A percentile compares a stretch with the other conserved stretches of the same genome.
phyloP scores from a whole-genome alignment of 2,888 invertebrate species.

The Cephus pygmeus region DNA sequence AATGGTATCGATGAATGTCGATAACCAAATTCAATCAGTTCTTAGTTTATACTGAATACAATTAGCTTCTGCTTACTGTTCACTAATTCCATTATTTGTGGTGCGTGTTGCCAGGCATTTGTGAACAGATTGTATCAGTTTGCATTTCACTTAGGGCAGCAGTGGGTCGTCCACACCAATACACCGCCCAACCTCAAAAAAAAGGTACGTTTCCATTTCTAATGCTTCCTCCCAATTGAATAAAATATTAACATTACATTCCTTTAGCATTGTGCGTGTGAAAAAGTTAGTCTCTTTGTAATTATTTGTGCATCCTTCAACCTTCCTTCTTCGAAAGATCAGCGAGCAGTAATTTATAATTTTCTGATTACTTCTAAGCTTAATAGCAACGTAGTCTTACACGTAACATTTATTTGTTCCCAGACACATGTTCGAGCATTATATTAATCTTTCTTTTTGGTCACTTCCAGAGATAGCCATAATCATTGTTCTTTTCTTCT shows the following conservation, averaged over 20 bases:
- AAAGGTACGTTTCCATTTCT: slow-evolving; percentile 68
- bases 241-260: slow-evolving; percentile 2
- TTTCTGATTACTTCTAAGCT: not conserved
- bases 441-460: not conserved
- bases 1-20: not conserved
- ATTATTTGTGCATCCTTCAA: slow-evolving; percentile 16
- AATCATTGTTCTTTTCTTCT: slow-evolving; percentile 17
- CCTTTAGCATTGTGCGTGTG: not conserved
- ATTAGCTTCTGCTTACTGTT: slow-evolving; percentile 62
- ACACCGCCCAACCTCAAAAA: slow-evolving; percentile 73
- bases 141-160: slow-evolving; percentile 83
- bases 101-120: slow-evolving; percentile 71
- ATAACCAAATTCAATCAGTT: not conserved
- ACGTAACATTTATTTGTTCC: not conserved
- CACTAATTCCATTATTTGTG: slow-evolving; percentile 66
- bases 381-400: not conserved
- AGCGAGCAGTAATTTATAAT: not conserved
- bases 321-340: slow-evolving; percentile 1
- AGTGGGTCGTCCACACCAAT: slow-evolving; percentile 76
- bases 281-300: not conserved
- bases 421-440: not conserved
- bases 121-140: slow-evolving; percentile 75
- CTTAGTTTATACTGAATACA: not conserved
- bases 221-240: not conserved
- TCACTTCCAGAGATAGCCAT: slow-evolving; percentile 13